Percentiles rank a stretch among this genome's conserved stretches.
phyloP scores from a whole-genome alignment of 2,113 vertebrate genomes.

The Lepidothrix coronata region DNA sequence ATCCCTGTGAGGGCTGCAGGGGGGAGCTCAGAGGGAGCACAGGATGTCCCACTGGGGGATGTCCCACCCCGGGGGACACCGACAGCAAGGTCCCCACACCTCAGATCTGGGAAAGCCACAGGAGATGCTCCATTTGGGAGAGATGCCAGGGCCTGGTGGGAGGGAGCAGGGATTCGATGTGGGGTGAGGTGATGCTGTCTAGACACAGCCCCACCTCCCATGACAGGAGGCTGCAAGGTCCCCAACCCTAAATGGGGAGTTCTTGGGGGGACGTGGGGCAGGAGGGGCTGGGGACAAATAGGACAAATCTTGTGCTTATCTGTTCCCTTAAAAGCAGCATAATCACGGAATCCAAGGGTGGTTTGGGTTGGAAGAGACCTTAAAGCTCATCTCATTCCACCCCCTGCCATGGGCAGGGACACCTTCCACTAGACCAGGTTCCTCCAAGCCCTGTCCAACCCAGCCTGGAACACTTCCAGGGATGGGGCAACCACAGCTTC shows the following conservation, averaged over 20 bases:
- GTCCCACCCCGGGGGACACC: neutral
- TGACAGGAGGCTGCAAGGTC: neutral
- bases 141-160: neutral
- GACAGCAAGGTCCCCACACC: accelerated
- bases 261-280: neutral
- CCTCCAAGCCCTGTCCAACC: neutral
- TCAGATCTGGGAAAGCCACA: accelerated
- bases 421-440: accelerated
- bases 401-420: neutral
- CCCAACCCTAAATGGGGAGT: neutral
- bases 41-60: accelerated
- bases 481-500: neutral
- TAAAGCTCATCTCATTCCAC: too few relatives aligned
- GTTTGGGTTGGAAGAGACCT: neutral
- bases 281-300: neutral
- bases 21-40: neutral
- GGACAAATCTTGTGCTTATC: neutral
- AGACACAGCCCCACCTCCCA: neutral
- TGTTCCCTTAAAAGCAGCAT: neutral
- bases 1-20: neutral
- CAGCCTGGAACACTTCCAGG: neutral
- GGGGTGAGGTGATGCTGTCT: neutral
- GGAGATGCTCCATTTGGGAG: neutral
- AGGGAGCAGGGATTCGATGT: accelerated
- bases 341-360: neutral